phyloP scores from a whole-genome alignment of 2,113 vertebrate species.

The Gymnorhina tibicen region DNA sequence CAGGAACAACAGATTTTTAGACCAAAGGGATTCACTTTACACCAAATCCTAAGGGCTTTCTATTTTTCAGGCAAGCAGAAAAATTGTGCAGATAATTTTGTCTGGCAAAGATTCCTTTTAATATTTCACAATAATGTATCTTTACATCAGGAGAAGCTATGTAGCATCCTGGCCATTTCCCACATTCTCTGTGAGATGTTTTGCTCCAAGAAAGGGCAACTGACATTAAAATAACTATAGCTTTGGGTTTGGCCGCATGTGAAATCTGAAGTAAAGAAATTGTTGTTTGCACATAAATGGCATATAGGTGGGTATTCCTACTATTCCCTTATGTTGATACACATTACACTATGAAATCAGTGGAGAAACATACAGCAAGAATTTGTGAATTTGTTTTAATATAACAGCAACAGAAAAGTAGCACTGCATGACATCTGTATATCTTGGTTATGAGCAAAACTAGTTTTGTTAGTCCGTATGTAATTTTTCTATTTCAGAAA shows the following conservation, averaged over 20 bases:
- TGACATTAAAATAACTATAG: neutral
- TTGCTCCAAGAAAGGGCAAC: neutral
- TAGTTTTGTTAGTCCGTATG: neutral
- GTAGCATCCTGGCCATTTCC: neutral
- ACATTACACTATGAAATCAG: neutral
- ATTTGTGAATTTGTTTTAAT: neutral
- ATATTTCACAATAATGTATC: neutral
- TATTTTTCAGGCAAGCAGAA: neutral
- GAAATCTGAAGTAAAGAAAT: neutral
- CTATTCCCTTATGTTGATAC: neutral
- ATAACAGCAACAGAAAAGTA: neutral
- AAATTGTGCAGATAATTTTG: neutral
- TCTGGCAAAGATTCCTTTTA: neutral
- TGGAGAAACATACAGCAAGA: neutral
- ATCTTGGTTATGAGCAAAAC: neutral
- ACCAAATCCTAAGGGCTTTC: neutral
- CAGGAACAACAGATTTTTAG: constrained; percentile 20
- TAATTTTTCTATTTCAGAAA: neutral
- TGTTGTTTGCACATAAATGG: neutral
- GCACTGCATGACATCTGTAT: neutral
- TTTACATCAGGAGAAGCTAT: neutral
- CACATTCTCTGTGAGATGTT: neutral
- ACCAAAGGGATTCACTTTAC: neutral
- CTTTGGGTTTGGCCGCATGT: neutral
- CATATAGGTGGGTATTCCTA: neutral